These are phyloP conservation scores for Carcharodon carcharias DNA, from an alignment of 2,797 vertebrate genomes.

Conservation along the genomic window DNA sequence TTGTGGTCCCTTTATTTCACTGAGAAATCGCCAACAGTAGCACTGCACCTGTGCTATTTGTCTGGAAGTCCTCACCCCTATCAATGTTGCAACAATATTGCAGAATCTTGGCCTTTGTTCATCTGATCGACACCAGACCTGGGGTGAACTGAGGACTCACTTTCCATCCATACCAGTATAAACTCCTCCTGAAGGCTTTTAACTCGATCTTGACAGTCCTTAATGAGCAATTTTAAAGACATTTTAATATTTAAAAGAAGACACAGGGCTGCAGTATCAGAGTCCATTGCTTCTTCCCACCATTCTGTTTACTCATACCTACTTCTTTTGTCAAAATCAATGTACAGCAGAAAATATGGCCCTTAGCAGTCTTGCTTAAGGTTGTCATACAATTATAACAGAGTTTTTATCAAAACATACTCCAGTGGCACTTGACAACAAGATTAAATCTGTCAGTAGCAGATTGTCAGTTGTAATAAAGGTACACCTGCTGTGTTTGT, in stretches of 20 bases:
- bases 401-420: neutral
- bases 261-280: neutral
- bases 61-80: neutral
- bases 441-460: conserved; percentile 1
- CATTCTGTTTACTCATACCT: neutral
- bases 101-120: neutral
- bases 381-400: neutral
- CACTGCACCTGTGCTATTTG: neutral
- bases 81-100: neutral
- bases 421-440: neutral
- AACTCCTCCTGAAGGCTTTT: neutral
- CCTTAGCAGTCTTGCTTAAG: neutral
- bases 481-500: neutral
- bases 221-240: neutral
- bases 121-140: neutral
- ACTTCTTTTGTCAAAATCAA: neutral
- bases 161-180: neutral
- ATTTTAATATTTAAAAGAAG: neutral
- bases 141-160: neutral
- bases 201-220: neutral
- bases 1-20: neutral
- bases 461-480: neutral
- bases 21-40: neutral
- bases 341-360: neutral
- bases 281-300: neutral